Conservation (phyloP, 1,140 invertebrate species). For the Hestina assimilis region DNA sequence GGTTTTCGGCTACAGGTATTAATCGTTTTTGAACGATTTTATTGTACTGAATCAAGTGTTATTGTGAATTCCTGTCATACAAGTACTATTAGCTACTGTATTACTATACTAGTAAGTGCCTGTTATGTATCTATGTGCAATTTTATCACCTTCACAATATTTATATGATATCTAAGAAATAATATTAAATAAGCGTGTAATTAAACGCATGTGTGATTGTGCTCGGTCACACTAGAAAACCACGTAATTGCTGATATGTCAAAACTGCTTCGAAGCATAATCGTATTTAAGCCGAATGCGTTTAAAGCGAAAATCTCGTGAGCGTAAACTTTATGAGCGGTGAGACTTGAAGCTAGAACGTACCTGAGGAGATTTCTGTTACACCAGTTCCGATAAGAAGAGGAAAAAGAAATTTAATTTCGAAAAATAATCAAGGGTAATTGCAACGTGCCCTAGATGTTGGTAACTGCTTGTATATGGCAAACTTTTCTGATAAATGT, state of each 20-base stretch:
- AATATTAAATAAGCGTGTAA: constrained; percentile 50
- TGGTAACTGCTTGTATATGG: background rate
- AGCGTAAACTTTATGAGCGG: constrained; percentile 50
- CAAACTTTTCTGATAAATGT: background rate
- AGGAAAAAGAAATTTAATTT: constrained; percentile 65
- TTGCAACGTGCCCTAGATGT: constrained; percentile 30
- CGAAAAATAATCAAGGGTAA: constrained; percentile 30
- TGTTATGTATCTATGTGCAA: constrained; percentile 19
- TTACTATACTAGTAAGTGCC: constrained; percentile 10
- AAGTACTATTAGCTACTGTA: constrained; percentile 6
- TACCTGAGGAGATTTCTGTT: constrained; percentile 76
- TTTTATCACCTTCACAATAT: constrained; percentile 6
- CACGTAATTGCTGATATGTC: constrained; percentile 28
- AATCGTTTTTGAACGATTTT: constrained; percentile 1
- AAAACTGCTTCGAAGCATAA: constrained; percentile 44
- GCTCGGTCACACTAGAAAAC: constrained; percentile 48
- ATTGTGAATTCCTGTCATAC: background rate
- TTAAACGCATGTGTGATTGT: constrained; percentile 48
- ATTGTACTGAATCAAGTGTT: background rate
- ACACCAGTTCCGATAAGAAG: constrained; percentile 71
- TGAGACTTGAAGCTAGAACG: constrained; percentile 65
- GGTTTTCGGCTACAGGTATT: background rate
- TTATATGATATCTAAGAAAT: constrained; percentile 24
- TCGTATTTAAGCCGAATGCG: constrained; percentile 46
- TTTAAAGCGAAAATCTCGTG: constrained; percentile 57